Evolutionary conservation across 37 sponge, comb jelly and placozoan genomes (phyloP).

Genomic region (Chondrosia reniformis): DNA sequence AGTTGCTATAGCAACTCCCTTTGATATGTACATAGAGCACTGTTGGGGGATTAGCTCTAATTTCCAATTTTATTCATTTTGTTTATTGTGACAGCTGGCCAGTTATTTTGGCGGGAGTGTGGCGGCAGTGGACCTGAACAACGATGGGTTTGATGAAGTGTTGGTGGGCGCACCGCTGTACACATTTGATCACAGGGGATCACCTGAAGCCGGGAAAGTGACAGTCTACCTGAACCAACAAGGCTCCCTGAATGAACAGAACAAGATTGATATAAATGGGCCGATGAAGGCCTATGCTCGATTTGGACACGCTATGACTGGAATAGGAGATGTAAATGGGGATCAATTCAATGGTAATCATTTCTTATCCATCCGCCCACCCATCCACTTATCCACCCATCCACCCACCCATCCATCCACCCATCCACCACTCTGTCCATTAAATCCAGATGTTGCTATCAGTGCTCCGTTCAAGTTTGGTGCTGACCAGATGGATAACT

Average conservation of each 20-base stretch:
- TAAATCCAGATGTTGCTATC: constrained; percentile 8
- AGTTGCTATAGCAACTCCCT: too few relatives aligned
- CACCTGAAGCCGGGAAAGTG: constrained; percentile 1
- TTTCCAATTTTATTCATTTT: too few relatives aligned
- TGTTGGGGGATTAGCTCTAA: too few relatives aligned
- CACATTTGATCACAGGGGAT: background rate
- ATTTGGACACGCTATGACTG: constrained; percentile 16
- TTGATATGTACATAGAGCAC: too few relatives aligned
- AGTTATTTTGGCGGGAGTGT: constrained; percentile 27
- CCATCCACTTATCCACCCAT: background rate
- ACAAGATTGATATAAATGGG: background rate
- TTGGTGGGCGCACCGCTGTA: constrained; percentile 9
- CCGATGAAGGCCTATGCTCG: constrained; percentile 4
- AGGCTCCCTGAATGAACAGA: background rate
- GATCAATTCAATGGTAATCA: constrained; percentile 6
- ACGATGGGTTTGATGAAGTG: constrained; percentile 26
- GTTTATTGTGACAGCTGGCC: background rate
- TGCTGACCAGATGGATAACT: background rate
- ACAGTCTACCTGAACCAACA: constrained; percentile 12
- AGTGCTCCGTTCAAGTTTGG: constrained; percentile 24
- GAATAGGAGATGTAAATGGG: background rate
- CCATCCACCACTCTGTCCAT: background rate
- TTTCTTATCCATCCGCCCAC: background rate
- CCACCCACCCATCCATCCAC: background rate
- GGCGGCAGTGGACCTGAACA: constrained; percentile 24